A percentile compares a stretch with the other conserved stretches of the same genome.
phyloP scores from a whole-genome alignment of 2,113 vertebrate genomes.

The Chrysemys picta region DNA sequence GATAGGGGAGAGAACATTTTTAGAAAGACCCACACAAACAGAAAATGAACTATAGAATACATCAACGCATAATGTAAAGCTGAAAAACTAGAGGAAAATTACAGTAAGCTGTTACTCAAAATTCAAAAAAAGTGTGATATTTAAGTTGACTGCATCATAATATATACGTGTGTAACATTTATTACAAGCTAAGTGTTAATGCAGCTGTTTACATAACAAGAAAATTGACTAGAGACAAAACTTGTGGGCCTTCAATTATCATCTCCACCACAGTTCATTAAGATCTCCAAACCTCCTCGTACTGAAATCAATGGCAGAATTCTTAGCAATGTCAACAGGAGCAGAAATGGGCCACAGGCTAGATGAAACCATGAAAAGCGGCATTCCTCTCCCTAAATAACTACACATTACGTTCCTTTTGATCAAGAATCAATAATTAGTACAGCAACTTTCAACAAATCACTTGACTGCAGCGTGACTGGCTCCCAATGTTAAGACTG shows the following conservation, averaged over 20 bases:
- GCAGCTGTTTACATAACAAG: not conserved
- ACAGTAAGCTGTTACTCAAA: not conserved
- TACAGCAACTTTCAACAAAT: not conserved
- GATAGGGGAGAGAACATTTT: not conserved
- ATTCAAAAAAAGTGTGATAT: not conserved
- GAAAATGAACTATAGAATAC: not conserved
- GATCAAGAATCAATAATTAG: not conserved
- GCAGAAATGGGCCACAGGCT: not conserved
- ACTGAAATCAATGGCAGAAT: not conserved
- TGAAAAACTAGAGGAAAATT: not conserved
- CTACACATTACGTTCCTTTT: not conserved
- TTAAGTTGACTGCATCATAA: not conserved
- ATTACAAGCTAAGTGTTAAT: not conserved
- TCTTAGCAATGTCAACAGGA: not conserved
- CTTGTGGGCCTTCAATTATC: not conserved
- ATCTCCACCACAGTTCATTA: not conserved
- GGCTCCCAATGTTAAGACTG: not conserved
- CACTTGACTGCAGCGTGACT: conserved; percentile 65
- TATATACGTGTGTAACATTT: no score
- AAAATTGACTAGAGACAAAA: not conserved
- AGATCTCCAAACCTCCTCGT: not conserved
- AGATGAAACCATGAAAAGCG: not conserved
- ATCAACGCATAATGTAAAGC: not conserved
- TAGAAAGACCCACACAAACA: not conserved
- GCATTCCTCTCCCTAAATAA: not conserved